Percentiles rank a stretch among this genome's conserved stretches.
These are phyloP conservation scores for Apocrypta bakeri DNA, from an alignment of 1,140 invertebrate genomes.

Conservation along the genomic window DNA sequence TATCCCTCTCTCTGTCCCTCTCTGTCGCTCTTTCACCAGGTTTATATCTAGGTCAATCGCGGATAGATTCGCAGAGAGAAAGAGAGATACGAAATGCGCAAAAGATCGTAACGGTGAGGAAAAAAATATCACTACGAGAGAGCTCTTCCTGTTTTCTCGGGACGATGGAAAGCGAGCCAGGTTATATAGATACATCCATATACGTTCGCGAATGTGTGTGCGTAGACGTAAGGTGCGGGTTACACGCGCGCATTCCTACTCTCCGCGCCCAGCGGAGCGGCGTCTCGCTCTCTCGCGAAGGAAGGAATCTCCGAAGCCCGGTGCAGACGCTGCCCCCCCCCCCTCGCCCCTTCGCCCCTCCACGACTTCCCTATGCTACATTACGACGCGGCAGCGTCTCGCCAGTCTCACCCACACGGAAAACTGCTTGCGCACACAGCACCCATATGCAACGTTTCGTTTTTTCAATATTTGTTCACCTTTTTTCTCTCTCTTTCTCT, in stretches of 20 bases:
- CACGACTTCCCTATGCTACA: conserved; percentile 28
- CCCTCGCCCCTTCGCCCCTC: neutral
- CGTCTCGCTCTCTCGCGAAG: neutral
- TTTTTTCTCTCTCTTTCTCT: conserved; percentile 5
- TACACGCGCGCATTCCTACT: neutral
- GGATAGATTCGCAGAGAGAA: neutral
- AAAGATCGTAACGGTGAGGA: neutral
- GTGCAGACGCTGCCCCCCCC: neutral
- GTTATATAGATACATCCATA: no score
- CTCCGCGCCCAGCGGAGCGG: neutral
- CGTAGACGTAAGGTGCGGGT: neutral
- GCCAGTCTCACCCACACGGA: conserved; percentile 31
- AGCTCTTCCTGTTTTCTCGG: neutral
- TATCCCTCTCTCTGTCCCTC: neutral
- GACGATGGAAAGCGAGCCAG: neutral
- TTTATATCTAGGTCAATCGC: neutral
- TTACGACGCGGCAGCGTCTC: conserved; percentile 31
- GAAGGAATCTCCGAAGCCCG: conserved; percentile 23
- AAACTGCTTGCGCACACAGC: neutral
- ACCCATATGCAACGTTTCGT: neutral
- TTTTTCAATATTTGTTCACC: no score
- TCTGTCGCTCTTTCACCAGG: neutral
- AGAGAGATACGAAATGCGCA: no score
- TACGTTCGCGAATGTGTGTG: no score
- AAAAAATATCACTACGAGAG: neutral